Evolutionary conservation across 2,888 invertebrate genomes (phyloP), one percentile per base, ranked within the genome.

Genomic region (Seira musarum): DNA sequence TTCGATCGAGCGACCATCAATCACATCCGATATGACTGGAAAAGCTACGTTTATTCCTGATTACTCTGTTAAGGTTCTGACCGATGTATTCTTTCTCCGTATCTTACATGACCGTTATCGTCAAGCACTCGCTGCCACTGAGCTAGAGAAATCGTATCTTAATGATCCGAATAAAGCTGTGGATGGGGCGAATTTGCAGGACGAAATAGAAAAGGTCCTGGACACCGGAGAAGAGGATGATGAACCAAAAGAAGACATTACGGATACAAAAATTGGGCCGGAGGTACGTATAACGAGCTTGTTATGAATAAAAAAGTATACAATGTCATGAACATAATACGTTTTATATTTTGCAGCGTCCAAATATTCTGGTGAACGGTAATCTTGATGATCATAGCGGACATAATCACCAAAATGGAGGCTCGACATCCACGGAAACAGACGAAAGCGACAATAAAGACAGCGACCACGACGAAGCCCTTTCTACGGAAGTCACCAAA

Each of bases 31-130:
- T 24, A 70, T 81, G 40, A 25, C 71, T 1, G 80, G 77, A 77
- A 21, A 94, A 15, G 93, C 94, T 89, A 93, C 94, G 0, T 98
- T 97, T 90, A 92, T 94, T 53, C 97, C 98, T 0, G 98, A 98
- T 89, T 98, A 97, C 90, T 93, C 95, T 0, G 96, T 98, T 8
- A 92, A 95, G 5, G 96, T 96, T 0, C 91, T 93, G 82, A 92
- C 94, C 0, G 96, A 97, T 88, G 92, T 97, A 0, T 93, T 94
- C 88, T 98, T 96, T 89, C 91, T 98, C 85, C 93, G 94, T 84
- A 93, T 98, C 75, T 94, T 94, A 87, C 91, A 96, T 72, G 93
- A 94, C 15, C 90, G 96, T 60, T 98, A 98, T 89, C 90, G 96
- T 82, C 96, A 97, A 0, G 98, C 97, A 0, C 94, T 95, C 87